phyloP scores from a whole-genome alignment of 2,888 invertebrate genomes.

The Drosophila rubida region DNA sequence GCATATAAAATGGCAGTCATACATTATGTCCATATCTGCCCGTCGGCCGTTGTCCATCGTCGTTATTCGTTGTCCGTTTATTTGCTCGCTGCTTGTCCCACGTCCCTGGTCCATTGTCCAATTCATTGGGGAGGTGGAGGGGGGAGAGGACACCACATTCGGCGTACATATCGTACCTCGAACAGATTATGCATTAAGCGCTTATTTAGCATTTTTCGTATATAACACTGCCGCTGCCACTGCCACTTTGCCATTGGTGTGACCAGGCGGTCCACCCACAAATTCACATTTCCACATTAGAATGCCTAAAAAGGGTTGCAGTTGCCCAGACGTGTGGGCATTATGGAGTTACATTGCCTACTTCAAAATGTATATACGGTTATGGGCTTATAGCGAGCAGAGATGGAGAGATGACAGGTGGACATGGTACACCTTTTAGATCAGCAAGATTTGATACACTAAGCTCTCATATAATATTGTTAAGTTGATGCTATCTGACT shows the following conservation, averaged over 20 bases:
- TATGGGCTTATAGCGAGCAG: slow-evolving; percentile 1
- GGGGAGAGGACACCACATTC: slow-evolving; percentile 32
- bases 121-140: neutral
- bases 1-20: slow-evolving; percentile 74
- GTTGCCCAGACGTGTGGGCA: slow-evolving; percentile 13
- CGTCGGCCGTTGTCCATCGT: slow-evolving; percentile 26
- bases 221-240: slow-evolving; percentile 56
- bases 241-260: slow-evolving; percentile 59
- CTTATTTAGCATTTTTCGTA: slow-evolving; percentile 80
- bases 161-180: slow-evolving; percentile 43
- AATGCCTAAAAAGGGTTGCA: slow-evolving; percentile 46
- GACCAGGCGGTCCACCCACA: slow-evolving; percentile 23
- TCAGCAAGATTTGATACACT: neutral
- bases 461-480: too few relatives aligned
- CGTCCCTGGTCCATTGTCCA: slow-evolving; percentile 21
- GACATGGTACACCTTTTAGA: neutral
- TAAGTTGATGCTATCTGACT: too few relatives aligned
- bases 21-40: slow-evolving; percentile 80
- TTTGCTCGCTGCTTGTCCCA: slow-evolving; percentile 15
- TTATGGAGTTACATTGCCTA: slow-evolving; percentile 21
- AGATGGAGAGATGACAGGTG: neutral
- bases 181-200: slow-evolving; percentile 81
- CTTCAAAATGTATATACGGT: slow-evolving; percentile 4
- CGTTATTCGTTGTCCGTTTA: slow-evolving; percentile 26
- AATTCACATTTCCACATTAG: slow-evolving; percentile 36